Conservation (phyloP, 2,797 vertebrate genomes). For the Nyctalus aviator region DNA sequence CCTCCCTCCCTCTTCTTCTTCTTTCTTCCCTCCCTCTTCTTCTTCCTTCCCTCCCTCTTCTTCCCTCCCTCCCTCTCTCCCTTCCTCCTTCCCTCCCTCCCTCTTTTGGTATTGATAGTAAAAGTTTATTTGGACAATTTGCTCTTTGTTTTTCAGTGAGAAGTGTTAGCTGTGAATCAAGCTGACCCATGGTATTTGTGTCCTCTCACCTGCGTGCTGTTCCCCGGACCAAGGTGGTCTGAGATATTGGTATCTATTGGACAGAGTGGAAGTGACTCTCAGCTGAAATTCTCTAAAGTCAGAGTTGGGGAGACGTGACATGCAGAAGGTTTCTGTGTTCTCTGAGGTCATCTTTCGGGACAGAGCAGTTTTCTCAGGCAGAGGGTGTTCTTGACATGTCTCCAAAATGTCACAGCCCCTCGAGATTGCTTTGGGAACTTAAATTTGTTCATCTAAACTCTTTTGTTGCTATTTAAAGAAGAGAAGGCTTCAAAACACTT, state of each 20-base stretch:
- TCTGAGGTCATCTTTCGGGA: conserved; percentile 73
- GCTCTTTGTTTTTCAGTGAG: neutral
- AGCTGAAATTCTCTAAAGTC: conserved; percentile 67
- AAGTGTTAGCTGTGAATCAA: neutral
- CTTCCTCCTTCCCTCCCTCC: no score
- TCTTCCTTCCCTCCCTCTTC: neutral
- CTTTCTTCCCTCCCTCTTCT: no score
- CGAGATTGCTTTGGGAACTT: conserved; percentile 82
- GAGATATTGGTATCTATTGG: conserved; percentile 60
- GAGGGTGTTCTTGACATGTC: conserved; percentile 82
- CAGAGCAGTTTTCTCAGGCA: conserved; percentile 74
- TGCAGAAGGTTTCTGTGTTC: conserved; percentile 47
- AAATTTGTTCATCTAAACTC: conserved; percentile 82
- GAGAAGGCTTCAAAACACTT: conserved; percentile 79
- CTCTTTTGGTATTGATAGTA: neutral
- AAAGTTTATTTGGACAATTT: conserved; percentile 3
- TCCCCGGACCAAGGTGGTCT: neutral
- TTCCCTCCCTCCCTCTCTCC: neutral
- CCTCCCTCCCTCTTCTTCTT: no score
- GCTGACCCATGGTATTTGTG: neutral
- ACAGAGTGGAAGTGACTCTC: conserved; percentile 60
- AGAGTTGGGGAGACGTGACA: conserved; percentile 57
- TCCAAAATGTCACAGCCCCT: conserved; percentile 73
- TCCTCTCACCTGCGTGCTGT: neutral
- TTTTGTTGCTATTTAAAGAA: conserved; percentile 82